Base-by-base conservation (phyloP, 2,888 invertebrate genomes). In the Hydriomena furcata region DNA sequence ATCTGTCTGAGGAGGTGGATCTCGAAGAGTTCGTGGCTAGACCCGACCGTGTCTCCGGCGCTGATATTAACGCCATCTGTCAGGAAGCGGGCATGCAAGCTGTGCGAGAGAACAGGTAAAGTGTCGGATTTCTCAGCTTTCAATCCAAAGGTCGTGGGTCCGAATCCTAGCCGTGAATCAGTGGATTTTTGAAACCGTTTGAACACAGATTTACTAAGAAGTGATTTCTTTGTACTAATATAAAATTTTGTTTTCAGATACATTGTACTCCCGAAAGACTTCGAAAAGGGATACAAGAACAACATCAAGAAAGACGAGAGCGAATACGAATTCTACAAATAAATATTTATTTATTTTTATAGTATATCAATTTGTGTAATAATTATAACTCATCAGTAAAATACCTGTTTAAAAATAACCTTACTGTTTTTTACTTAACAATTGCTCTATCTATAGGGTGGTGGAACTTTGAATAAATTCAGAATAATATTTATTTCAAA, bases 81-180 rank as follows among this genome's bases (percentile, higher is more conserved):
- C 99, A 99, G 86, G 99, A 99, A 92, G 99, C 99, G 53, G 99
- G 99, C 63, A 99, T 99, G 99, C 99, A 99, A 79, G 99, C 99
- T 1, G 99, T 99, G 0, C 92, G 99, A 49, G 99, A 99, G 84
- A 99, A 99, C 91, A 95, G 99, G 69, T 92, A 12, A n/a, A n/a
- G n/a, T n/a, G n/a, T n/a, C n/a, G n/a, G n/a, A n/a, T n/a, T n/a
- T n/a, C n/a, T n/a, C n/a, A n/a, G n/a, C n/a, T n/a, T n/a, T n/a
- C n/a, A n/a, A n/a, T n/a, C n/a, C n/a, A n/a, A n/a, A n/a, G n/a
- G n/a, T n/a, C n/a, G n/a, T n/a, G n/a, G n/a, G n/a, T n/a, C n/a
- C n/a, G n/a, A n/a, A n/a, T n/a, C n/a, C n/a, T n/a, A n/a, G n/a
- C n/a, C n/a, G n/a, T n/a, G n/a, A n/a, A n/a, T n/a, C n/a, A n/a